A percentile compares a stretch with the other conserved stretches of the same genome.
Evolutionary conservation across 2,113 vertebrate species (phyloP).

Genomic region (Ondatra zibethicus): DNA sequence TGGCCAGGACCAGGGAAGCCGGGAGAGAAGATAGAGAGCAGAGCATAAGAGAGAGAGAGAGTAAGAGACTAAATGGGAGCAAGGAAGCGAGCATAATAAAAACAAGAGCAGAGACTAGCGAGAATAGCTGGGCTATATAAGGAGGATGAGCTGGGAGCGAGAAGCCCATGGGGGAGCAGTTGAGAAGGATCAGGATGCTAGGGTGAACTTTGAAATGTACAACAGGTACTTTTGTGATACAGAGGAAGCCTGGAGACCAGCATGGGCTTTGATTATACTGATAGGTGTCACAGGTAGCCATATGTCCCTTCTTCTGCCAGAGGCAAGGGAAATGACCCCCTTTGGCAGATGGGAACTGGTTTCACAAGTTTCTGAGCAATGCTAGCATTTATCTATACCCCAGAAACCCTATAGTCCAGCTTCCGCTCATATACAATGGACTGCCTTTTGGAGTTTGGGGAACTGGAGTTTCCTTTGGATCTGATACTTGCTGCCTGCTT

Average conservation of each 20-base stretch:
- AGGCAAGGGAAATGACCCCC: background rate
- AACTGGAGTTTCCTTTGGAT: background rate
- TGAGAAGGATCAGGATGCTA: background rate
- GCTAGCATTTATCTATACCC: too few relatives aligned
- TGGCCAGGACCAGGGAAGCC: background rate
- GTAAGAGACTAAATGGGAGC: background rate
- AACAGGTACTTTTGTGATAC: background rate
- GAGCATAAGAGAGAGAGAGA: background rate
- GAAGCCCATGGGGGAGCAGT: too few relatives aligned
- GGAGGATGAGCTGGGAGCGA: background rate
- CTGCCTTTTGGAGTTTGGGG: background rate
- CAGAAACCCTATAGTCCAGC: background rate
- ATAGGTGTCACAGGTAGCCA: too few relatives aligned
- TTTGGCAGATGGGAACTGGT: background rate
- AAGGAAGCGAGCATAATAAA: background rate
- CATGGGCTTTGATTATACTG: background rate
- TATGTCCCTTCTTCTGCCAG: background rate
- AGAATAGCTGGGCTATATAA: background rate
- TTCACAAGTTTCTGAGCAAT: background rate
- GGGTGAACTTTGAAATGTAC: background rate
- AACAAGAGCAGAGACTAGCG: background rate
- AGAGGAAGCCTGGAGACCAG: background rate
- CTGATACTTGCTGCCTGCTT: background rate
- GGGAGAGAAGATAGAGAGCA: background rate
- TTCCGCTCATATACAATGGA: background rate